These are phyloP conservation scores for Cryptus armator DNA, from an alignment of 2,888 invertebrate species.

Conservation along the genomic window DNA sequence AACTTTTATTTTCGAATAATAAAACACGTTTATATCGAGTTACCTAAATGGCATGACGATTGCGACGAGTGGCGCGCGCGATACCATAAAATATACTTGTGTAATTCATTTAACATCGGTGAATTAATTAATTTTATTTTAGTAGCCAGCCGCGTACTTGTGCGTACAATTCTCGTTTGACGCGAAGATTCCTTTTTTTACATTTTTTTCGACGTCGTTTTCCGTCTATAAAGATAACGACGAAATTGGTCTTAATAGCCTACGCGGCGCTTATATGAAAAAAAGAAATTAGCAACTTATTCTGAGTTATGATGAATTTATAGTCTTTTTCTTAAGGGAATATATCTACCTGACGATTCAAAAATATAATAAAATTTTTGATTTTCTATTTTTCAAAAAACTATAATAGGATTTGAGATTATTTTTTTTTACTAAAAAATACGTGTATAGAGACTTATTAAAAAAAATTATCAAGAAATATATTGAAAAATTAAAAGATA, in stretches of 20 bases:
- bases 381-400: too few relatives aligned
- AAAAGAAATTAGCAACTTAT: not conserved
- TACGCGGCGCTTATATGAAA: not conserved
- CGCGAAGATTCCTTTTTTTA: not conserved
- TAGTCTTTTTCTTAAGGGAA: not conserved
- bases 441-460: too few relatives aligned
- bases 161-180: constrained; percentile 71
- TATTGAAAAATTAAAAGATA: too few relatives aligned
- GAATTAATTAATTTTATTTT: constrained; percentile 71
- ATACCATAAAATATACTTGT: constrained; percentile 48
- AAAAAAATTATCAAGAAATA: too few relatives aligned
- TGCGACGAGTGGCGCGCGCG: constrained; percentile 3
- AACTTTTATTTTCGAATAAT: constrained; percentile 46
- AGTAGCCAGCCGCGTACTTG: constrained; percentile 71
- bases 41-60: constrained; percentile 30
- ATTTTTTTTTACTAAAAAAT: too few relatives aligned
- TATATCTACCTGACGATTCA: too few relatives aligned
- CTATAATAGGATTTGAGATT: too few relatives aligned
- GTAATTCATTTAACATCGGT: constrained; percentile 73
- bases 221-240: not conserved
- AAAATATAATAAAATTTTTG: too few relatives aligned
- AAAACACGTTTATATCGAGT: constrained; percentile 51
- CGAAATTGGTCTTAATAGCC: not conserved
- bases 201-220: not conserved
- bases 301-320: not conserved